phyloP scores from a whole-genome alignment of 2,113 vertebrate species.

The Anolis carolinensis region DNA sequence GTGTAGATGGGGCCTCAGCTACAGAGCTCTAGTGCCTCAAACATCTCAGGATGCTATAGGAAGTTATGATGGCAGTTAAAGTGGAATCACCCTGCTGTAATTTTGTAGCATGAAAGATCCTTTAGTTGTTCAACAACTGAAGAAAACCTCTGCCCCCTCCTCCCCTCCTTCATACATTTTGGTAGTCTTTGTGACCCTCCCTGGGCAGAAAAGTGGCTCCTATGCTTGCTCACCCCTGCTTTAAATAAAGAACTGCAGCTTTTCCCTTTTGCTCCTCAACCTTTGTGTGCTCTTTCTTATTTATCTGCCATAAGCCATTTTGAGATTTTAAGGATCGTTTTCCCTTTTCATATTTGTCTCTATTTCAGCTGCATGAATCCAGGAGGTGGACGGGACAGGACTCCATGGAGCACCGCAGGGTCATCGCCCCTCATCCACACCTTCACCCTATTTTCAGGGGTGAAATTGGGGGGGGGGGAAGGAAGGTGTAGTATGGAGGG shows the following conservation, averaged over 20 bases:
- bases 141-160: no score
- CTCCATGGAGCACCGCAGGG: constrained; percentile 64
- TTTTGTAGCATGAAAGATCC: no score
- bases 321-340: constrained; percentile 47
- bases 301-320: constrained; percentile 50
- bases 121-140: no score
- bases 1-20: no score
- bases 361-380: constrained; percentile 81
- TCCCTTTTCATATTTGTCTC: constrained; percentile 69
- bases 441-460: constrained; percentile 44
- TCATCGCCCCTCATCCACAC: constrained; percentile 43
- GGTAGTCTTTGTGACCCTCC: no score
- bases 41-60: no score
- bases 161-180: no score
- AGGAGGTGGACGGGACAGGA: constrained; percentile 73
- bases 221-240: background rate
- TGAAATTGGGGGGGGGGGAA: constrained; percentile 33
- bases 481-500: constrained; percentile 18
- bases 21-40: no score
- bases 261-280: background rate
- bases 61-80: no score
- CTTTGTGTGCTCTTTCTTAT: constrained; percentile 26
- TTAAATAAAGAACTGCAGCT: background rate
- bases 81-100: no score
- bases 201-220: no score